Evolutionary conservation across 2,797 vertebrate species (phyloP).

Genomic region (Notamacropus eugenii): DNA sequence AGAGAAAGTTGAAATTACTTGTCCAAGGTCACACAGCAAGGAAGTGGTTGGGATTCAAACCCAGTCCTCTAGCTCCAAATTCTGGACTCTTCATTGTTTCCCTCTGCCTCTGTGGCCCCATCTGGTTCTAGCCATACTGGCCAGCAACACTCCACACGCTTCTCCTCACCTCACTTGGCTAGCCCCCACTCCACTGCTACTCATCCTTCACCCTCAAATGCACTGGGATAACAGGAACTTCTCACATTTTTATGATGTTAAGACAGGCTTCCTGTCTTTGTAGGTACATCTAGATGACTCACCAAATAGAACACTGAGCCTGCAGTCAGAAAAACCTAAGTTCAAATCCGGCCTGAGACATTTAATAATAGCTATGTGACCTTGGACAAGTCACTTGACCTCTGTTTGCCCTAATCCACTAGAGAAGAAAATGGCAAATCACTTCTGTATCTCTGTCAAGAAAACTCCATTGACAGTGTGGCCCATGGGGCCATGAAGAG

Average conservation of each 20-base stretch:
- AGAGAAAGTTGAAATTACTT: background rate
- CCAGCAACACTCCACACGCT: background rate
- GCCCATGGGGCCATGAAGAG: no score
- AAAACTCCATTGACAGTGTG: background rate
- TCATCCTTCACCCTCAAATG: background rate
- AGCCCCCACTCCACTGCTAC: background rate
- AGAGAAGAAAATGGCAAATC: background rate
- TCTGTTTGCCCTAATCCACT: background rate
- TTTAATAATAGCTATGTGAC: background rate
- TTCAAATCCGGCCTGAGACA: background rate
- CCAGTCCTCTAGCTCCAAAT: background rate
- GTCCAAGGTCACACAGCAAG: background rate
- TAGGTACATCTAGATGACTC: background rate
- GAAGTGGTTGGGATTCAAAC: background rate
- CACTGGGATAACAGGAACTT: background rate
- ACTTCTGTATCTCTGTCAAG: background rate
- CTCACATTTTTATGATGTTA: background rate
- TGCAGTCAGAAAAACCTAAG: background rate
- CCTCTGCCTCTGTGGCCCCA: background rate
- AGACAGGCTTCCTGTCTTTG: background rate
- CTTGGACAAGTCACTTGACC: constrained; percentile 33
- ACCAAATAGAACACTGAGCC: background rate
- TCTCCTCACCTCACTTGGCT: background rate
- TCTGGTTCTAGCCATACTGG: background rate
- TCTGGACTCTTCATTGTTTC: background rate